Conservation (phyloP, 1,140 invertebrate species). For the Leucophenga varia region DNA sequence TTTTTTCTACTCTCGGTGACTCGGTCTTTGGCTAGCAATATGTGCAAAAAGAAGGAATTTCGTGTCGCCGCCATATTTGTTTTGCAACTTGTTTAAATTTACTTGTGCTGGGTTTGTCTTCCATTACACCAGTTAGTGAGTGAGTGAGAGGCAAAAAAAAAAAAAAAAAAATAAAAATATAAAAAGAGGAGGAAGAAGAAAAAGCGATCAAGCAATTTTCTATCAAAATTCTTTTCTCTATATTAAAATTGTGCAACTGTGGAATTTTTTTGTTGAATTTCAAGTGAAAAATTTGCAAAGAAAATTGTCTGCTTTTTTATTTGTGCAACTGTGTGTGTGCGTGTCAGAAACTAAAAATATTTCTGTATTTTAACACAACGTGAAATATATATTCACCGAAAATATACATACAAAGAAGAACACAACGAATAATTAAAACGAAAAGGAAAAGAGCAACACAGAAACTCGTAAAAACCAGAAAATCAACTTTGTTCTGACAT, state of each 20-base stretch:
- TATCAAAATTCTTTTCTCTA: too few species aligned
- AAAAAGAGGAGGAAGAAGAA: too few species aligned
- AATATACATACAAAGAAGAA: conserved; percentile 13
- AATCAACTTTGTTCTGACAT: conserved; percentile 43
- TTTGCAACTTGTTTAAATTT: conserved; percentile 26
- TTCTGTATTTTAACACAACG: conserved; percentile 1
- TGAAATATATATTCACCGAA: conserved; percentile 37
- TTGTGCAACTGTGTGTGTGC: conserved; percentile 15
- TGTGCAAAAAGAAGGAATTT: conserved; percentile 27
- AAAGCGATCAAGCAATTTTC: too few species aligned
- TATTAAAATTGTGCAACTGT: too few species aligned
- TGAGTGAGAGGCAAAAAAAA: too few species aligned
- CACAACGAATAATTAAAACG: neutral
- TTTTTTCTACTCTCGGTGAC: too few species aligned
- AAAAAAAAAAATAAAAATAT: too few species aligned
- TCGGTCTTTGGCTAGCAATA: conserved; percentile 5
- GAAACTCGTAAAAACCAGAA: conserved; percentile 50
- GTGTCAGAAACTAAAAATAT: conserved; percentile 2
- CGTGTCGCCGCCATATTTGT: conserved; percentile 47
- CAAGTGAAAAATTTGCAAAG: too few species aligned
- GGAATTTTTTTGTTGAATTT: too few species aligned
- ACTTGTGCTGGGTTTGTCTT: too few species aligned
- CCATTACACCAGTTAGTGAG: too few species aligned
- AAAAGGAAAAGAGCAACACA: conserved; percentile 33
- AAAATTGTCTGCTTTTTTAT: too few species aligned